phyloP scores from a whole-genome alignment of 64 coral and sea anemone species.

The Stylophora pistillata region DNA sequence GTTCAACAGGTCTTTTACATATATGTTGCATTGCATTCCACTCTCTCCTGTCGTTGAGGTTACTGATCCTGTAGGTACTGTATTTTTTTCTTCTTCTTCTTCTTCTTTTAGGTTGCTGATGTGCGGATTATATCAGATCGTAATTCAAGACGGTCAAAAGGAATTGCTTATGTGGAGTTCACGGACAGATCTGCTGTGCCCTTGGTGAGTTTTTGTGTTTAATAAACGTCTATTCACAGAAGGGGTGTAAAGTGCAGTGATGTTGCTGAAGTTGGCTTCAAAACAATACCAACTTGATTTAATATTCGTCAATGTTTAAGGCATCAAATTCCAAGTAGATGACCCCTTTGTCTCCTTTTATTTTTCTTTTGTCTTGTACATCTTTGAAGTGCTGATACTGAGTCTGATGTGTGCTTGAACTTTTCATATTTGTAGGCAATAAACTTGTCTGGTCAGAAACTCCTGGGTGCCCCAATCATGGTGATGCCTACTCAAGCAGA shows the following conservation, averaged over 20 bases:
- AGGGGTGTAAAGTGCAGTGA: too few relatives aligned
- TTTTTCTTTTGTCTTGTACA: background rate
- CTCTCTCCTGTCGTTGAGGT: background rate
- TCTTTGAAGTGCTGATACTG: background rate
- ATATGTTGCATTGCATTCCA: background rate
- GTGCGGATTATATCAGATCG: conserved; percentile 97
- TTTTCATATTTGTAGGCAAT: conserved; percentile 67
- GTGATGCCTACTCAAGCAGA: conserved; percentile 95
- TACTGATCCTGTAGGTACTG: background rate
- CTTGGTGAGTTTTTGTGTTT: conserved; percentile 62
- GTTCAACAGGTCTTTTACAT: too few relatives aligned
- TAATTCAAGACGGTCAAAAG: conserved; percentile 97
- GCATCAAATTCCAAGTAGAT: too few relatives aligned
- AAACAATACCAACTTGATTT: too few relatives aligned
- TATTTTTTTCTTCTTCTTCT: too few relatives aligned
- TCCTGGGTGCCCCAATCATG: conserved; percentile 95
- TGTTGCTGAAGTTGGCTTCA: too few relatives aligned
- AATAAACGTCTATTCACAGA: too few relatives aligned
- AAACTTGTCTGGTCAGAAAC: conserved; percentile 85
- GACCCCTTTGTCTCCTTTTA: background rate
- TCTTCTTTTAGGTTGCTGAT: conserved; percentile 72
- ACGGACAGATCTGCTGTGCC: conserved; percentile 97
- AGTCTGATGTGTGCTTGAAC: background rate
- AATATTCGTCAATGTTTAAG: too few relatives aligned
- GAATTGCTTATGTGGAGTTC: conserved; percentile 98